Percentiles rank a stretch among this genome's conserved stretches.
Conservation (phyloP, 2,888 invertebrate genomes). For the Mythimna impura region DNA sequence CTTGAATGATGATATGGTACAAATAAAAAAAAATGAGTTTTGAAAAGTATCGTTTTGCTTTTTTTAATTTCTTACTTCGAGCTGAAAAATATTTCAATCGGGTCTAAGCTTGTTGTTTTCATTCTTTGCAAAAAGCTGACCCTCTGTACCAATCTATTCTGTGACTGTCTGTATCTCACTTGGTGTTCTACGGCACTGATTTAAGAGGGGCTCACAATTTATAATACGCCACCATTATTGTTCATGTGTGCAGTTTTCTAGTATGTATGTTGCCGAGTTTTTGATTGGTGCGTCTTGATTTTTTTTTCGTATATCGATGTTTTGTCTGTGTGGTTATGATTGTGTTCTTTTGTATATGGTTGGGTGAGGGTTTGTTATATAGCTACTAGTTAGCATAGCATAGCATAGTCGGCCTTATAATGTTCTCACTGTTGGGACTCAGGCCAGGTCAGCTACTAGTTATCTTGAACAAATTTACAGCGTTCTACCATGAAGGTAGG, state of each 20-base stretch:
- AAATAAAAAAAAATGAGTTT: background rate
- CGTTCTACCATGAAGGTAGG: background rate
- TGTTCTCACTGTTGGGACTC: too few species aligned
- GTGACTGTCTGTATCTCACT: constrained; percentile 25
- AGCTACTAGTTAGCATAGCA: too few species aligned
- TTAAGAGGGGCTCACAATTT: constrained; percentile 50
- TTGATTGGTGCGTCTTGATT: constrained; percentile 2
- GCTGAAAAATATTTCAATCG: too few species aligned
- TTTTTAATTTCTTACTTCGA: too few species aligned
- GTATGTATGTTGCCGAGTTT: constrained; percentile 12
- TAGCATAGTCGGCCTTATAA: too few species aligned
- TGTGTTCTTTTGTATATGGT: background rate
- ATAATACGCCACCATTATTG: constrained; percentile 38
- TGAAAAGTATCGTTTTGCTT: too few species aligned
- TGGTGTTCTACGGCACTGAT: constrained; percentile 43
- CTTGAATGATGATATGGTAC: background rate
- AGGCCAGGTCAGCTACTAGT: background rate
- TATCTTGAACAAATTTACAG: background rate
- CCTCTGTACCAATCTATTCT: constrained; percentile 11
- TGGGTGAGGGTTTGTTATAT: background rate
- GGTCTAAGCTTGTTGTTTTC: background rate
- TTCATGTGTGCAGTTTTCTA: constrained; percentile 31
- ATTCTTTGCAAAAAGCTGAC: background rate
- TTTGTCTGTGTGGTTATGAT: background rate
- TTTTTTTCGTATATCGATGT: background rate